These are phyloP conservation scores for Pseudochirops corinnae DNA, from an alignment of 2,797 vertebrate genomes.

Conservation along the genomic window DNA sequence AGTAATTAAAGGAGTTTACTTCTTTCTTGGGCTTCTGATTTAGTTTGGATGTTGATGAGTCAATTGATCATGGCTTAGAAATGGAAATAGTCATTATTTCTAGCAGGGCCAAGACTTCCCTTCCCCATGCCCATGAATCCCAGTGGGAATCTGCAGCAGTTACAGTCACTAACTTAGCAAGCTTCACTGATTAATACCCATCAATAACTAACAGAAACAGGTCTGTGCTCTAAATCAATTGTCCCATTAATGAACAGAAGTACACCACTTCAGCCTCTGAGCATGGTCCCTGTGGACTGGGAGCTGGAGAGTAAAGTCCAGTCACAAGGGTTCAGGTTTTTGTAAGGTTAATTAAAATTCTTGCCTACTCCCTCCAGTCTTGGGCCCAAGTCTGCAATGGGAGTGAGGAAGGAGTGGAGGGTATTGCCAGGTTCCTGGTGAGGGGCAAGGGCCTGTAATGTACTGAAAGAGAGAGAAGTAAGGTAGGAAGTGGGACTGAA, in stretches of 20 bases:
- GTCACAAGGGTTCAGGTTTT: not conserved
- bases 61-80: constrained; percentile 20
- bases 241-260: constrained; percentile 74
- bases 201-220: constrained; percentile 67
- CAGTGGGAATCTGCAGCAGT: constrained; percentile 51
- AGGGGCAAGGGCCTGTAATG: not conserved
- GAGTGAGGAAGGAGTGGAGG: too few species aligned
- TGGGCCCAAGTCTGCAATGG: not conserved
- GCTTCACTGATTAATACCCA: constrained; percentile 75
- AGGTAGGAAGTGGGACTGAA: not conserved
- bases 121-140: not conserved
- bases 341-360: constrained; percentile 63
- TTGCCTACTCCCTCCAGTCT: not conserved
- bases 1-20: not conserved
- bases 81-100: not conserved
- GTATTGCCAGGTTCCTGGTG: not conserved
- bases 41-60: constrained; percentile 28
- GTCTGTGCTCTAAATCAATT: constrained; percentile 71
- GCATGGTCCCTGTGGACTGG: constrained; percentile 33
- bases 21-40: not conserved
- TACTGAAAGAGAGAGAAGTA: not conserved
- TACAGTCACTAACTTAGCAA: constrained; percentile 76
- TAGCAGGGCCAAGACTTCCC: constrained; percentile 14
- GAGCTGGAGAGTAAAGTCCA: constrained; percentile 63
- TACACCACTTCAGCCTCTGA: constrained; percentile 70